Evolutionary conservation across 1,140 invertebrate genomes (phyloP).

Genomic region (Cydia amplana): DNA sequence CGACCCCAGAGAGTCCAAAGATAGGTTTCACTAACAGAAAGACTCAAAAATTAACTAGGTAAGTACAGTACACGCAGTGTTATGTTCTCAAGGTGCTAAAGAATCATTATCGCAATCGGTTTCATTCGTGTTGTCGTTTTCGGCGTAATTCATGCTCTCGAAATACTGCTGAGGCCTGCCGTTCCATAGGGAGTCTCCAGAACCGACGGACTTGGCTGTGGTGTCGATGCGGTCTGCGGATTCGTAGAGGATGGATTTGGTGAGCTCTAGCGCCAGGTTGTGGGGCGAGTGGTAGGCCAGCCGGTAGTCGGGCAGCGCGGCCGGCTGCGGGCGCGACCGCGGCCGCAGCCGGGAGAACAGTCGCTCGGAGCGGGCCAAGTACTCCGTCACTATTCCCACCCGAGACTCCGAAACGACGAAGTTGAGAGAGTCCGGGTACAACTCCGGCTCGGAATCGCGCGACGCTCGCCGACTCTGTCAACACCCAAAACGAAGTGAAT

Average conservation of each 20-base stretch:
- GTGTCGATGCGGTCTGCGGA: slow-evolving; percentile 56
- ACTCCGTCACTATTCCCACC: slow-evolving; percentile 53
- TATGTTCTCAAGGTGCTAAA: slow-evolving; percentile 46
- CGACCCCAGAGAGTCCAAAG: neutral
- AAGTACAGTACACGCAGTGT: neutral
- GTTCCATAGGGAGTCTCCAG: slow-evolving; percentile 66
- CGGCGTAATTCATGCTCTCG: slow-evolving; percentile 70
- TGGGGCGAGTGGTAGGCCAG: slow-evolving; percentile 52
- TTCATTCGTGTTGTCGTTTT: slow-evolving; percentile 49
- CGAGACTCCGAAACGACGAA: slow-evolving; percentile 7
- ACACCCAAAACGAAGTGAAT: slow-evolving; percentile 24
- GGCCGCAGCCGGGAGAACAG: slow-evolving; percentile 48
- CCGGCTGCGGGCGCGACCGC: slow-evolving; percentile 39
- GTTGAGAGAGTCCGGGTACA: slow-evolving; percentile 35
- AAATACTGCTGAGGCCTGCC: slow-evolving; percentile 71
- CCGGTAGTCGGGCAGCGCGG: slow-evolving; percentile 34
- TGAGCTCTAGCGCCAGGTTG: slow-evolving; percentile 61
- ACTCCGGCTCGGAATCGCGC: slow-evolving; percentile 6
- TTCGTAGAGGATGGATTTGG: slow-evolving; percentile 60
- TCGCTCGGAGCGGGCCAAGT: slow-evolving; percentile 58
- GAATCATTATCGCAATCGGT: slow-evolving; percentile 64
- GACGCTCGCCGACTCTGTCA: neutral
- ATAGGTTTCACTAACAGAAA: neutral
- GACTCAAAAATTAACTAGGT: slow-evolving; percentile 14
- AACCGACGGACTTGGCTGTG: slow-evolving; percentile 48